These are phyloP conservation scores for Struthio camelus DNA, from an alignment of 2,113 vertebrate genomes.

Conservation along the genomic window DNA sequence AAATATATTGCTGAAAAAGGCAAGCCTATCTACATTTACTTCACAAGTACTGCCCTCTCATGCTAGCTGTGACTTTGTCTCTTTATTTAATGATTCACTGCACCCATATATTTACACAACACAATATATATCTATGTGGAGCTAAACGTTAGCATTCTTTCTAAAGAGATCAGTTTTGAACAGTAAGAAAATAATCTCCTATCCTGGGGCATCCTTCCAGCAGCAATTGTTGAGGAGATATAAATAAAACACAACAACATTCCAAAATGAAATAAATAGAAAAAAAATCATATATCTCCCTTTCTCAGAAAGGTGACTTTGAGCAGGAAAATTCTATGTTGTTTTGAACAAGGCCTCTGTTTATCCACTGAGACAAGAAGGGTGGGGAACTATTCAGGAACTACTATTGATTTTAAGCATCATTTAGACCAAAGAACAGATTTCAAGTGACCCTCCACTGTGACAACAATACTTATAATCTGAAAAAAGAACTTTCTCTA, in stretches of 20 bases:
- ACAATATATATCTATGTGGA: neutral
- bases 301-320: conserved; percentile 74
- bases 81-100: conserved; percentile 30
- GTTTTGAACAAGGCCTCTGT: conserved; percentile 32
- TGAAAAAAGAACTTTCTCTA: conserved; percentile 51
- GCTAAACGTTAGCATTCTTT: neutral
- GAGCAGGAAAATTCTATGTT: conserved; percentile 56
- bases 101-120: conserved; percentile 16
- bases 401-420: conserved; percentile 74
- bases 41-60: conserved; percentile 11
- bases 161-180: neutral
- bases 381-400: conserved; percentile 66
- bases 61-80: conserved; percentile 34
- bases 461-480: conserved; percentile 76
- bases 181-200: neutral
- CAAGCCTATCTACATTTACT: conserved; percentile 21
- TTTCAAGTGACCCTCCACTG: conserved; percentile 75
- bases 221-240: neutral
- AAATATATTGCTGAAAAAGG: conserved; percentile 57
- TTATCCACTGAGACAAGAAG: conserved; percentile 60
- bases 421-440: conserved; percentile 74
- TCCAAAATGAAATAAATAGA: conserved; percentile 50
- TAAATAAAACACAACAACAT: conserved; percentile 26
- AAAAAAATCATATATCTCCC: neutral
- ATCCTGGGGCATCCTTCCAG: neutral